phyloP scores from a whole-genome alignment of 2,797 vertebrate genomes.

The Neopelma chrysocephalum region DNA sequence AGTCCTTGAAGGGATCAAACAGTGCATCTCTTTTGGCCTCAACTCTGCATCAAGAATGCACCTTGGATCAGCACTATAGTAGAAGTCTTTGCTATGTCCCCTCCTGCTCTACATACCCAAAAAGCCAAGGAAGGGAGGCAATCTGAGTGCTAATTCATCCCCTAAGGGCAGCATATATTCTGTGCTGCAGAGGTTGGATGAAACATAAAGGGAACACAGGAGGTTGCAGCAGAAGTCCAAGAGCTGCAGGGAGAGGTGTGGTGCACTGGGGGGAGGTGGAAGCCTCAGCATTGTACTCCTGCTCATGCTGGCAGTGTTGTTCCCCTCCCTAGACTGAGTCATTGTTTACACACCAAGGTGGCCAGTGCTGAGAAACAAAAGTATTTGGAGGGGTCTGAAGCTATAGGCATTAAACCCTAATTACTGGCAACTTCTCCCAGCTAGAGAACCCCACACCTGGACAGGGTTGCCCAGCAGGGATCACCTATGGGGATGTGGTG shows the following conservation, averaged over 20 bases:
- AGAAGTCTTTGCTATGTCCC: neutral
- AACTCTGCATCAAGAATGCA: neutral
- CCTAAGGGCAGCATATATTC: neutral
- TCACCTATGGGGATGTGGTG: rapidly evolving
- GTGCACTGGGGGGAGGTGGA: neutral
- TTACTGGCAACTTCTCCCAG: neutral
- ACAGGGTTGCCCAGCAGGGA: neutral
- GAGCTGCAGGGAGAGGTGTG: neutral
- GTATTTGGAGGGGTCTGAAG: neutral
- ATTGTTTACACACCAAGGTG: constrained; percentile 1
- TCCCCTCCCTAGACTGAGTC: constrained; percentile 18
- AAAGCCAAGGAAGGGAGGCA: neutral
- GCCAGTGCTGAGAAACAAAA: neutral
- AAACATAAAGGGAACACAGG: neutral
- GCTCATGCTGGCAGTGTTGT: neutral
- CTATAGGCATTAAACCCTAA: neutral
- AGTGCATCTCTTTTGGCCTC: neutral
- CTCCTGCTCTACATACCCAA: neutral
- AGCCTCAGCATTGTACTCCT: neutral
- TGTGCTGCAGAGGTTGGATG: neutral
- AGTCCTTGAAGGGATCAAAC: neutral
- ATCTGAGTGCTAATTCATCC: neutral
- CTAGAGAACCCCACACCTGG: neutral
- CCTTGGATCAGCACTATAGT: neutral
- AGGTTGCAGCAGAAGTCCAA: neutral